Base-by-base conservation (phyloP, 2,797 vertebrate species). In the Poecilia picta region DNA sequence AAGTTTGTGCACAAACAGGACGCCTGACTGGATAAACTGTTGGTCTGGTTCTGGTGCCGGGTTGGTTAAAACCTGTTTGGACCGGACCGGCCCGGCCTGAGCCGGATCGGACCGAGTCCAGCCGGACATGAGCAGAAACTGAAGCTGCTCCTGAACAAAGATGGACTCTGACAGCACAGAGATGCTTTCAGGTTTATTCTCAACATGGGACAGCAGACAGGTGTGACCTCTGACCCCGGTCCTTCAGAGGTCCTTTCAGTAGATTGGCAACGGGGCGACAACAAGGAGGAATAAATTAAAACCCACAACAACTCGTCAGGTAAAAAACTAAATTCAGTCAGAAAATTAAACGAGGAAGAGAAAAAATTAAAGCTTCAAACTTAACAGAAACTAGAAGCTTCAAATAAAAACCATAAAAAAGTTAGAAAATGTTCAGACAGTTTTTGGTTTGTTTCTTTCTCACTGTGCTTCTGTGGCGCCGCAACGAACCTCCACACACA, bases 201-300 rank as follows among this genome's bases (percentile, higher is more conserved):
- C 64, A 86, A 91, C 76, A 76, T 33, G 74, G 64, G 78, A 90
- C 88, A 89, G 88, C 87, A 89, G 90, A 91, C 86, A 83, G 83
- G 85, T 33, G 86, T 76, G 86, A 88, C 79, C 79, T 87, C 76
- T 81, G 83, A 88, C 86, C 84, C 87, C 66, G 77, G 66, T 28
- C 51, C 78, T 80, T 81, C 75, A 73, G 81, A 79, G 20, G 79
- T 81, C 82, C 3, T 47, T 87, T 91, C 92, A 94, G 92, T 91
- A 94, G 93, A 88, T 89, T 78, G 78, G 85, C 89, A 87, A 91
- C 85, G 64, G 55, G 80, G 81, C 68, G 81, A 81, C 70, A 75
- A 76, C 45, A 64, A 80, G 72, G 84, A 89, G 83, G 81, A 94
- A 94, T 94, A 94, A 93, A 93, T 93, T 90, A 92, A 91, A 83